Conservation (phyloP, 2,797 vertebrate species). For the Gobionotothen gibberifrons region DNA sequence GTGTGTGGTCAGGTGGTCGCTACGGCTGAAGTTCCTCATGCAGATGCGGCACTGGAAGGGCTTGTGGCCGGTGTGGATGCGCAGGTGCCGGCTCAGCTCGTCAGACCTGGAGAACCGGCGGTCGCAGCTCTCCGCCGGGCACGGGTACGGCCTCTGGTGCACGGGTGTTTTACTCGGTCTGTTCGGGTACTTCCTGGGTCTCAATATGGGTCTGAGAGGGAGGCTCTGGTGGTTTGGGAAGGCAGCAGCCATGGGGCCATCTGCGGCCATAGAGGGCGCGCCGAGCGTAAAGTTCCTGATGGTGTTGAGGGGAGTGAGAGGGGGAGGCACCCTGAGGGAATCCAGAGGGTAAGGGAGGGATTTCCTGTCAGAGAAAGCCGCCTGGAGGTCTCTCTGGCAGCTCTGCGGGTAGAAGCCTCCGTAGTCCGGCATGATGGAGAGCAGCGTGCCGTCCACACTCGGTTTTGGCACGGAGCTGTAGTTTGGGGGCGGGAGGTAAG, state of each 20-base stretch:
- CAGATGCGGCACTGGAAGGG: slow-evolving; percentile 95
- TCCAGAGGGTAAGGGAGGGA: slow-evolving; percentile 91
- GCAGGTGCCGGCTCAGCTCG: slow-evolving; percentile 91
- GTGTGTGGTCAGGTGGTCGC: slow-evolving; percentile 93
- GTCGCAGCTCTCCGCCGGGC: slow-evolving; percentile 93
- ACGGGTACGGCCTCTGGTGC: slow-evolving; percentile 92
- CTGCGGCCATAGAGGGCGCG: slow-evolving; percentile 75
- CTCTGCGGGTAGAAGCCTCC: slow-evolving; percentile 89
- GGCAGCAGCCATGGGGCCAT: slow-evolving; percentile 77
- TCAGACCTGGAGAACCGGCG: slow-evolving; percentile 93
- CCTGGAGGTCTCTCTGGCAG: slow-evolving; percentile 88
- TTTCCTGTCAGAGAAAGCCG: slow-evolving; percentile 86
- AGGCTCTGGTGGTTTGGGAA: slow-evolving; percentile 87
- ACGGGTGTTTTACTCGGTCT: slow-evolving; percentile 93
- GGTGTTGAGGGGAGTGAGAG: slow-evolving; percentile 94
- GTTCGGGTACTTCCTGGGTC: slow-evolving; percentile 92
- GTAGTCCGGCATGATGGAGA: slow-evolving; percentile 91
- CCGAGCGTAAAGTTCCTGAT: slow-evolving; percentile 93
- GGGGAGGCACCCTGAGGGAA: slow-evolving; percentile 88
- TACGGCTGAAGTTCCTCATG: slow-evolving; percentile 93
- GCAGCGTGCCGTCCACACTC: slow-evolving; percentile 84
- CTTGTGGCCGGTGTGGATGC: slow-evolving; percentile 94
- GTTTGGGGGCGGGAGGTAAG: slow-evolving; percentile 87
- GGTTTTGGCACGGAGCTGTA: slow-evolving; percentile 84
- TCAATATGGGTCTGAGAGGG: slow-evolving; percentile 89